Conservation (phyloP, 2,113 vertebrate genomes). For the Serinus canaria region DNA sequence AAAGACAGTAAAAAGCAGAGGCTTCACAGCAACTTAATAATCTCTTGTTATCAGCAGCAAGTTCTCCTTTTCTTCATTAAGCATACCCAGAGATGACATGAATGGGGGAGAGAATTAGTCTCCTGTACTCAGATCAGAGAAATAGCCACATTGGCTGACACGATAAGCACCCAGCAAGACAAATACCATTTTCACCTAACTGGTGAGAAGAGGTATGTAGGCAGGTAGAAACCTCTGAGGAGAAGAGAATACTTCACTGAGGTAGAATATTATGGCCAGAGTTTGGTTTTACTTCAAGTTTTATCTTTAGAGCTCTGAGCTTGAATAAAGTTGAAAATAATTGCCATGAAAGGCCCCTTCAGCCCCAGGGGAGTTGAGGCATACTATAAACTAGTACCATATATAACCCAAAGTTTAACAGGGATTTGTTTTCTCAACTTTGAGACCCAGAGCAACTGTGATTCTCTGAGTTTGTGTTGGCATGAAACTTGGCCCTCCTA, state of each 20-base stretch:
- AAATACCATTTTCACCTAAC: neutral
- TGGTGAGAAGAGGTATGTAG: neutral
- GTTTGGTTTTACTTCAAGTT: neutral
- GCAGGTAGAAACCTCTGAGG: neutral
- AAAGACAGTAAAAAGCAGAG: neutral
- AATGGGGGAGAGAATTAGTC: neutral
- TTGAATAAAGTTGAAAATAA: neutral
- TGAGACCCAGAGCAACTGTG: neutral
- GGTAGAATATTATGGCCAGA: neutral
- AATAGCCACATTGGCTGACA: neutral
- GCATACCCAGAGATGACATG: neutral
- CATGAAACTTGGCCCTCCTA: neutral
- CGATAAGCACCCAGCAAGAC: neutral
- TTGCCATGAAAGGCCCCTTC: neutral
- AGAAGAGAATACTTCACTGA: neutral
- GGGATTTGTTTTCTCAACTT: conserved; percentile 23
- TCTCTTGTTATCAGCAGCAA: neutral
- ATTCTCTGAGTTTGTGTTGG: neutral
- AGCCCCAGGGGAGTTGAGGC: neutral
- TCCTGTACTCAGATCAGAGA: neutral
- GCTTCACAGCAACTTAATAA: neutral
- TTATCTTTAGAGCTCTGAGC: neutral
- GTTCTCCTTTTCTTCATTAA: neutral
- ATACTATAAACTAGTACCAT: neutral
- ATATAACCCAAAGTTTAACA: neutral